phyloP scores from a whole-genome alignment of 2,888 invertebrate genomes.

The Mesochorus sp. region DNA sequence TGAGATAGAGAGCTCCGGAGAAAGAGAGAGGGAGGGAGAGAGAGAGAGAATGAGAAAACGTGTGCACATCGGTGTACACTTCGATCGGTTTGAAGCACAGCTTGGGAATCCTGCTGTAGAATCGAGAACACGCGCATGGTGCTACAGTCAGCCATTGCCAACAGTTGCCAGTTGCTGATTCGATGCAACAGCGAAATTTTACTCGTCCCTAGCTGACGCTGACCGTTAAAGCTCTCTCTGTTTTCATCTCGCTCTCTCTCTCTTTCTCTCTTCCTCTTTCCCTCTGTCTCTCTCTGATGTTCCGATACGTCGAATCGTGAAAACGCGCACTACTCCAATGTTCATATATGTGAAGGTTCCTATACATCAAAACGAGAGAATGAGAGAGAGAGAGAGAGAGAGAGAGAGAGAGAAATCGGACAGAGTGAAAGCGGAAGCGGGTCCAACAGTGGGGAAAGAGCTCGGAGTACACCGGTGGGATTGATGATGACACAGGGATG shows the following conservation, averaged over 20 bases:
- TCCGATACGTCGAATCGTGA: constrained; percentile 49
- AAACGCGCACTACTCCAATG: constrained; percentile 25
- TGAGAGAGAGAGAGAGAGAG: constrained; percentile 20
- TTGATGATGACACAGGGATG: constrained; percentile 68
- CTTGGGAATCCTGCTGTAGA: constrained; percentile 33
- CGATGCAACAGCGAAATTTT: constrained; percentile 50
- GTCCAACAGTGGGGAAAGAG: constrained; percentile 28
- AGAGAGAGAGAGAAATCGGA: no score
- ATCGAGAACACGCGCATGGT: constrained; percentile 8
- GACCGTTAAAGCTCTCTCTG: constrained; percentile 39
- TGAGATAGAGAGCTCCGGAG: background rate
- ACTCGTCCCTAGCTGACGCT: constrained; percentile 50
- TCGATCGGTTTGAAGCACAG: constrained; percentile 37
- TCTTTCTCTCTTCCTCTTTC: background rate
- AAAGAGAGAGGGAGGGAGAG: background rate
- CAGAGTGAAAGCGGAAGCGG: constrained; percentile 40
- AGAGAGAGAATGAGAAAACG: background rate
- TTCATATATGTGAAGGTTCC: background rate
- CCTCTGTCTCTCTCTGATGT: constrained; percentile 2
- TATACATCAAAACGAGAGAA: background rate
- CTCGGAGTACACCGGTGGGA: constrained; percentile 51
- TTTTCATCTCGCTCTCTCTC: constrained; percentile 15
- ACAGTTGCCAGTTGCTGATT: constrained; percentile 42
- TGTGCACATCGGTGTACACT: constrained; percentile 7
- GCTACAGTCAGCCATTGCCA: constrained; percentile 30